Evolutionary conservation across 2,797 vertebrate species (phyloP).

Genomic region (Falco concolor): DNA sequence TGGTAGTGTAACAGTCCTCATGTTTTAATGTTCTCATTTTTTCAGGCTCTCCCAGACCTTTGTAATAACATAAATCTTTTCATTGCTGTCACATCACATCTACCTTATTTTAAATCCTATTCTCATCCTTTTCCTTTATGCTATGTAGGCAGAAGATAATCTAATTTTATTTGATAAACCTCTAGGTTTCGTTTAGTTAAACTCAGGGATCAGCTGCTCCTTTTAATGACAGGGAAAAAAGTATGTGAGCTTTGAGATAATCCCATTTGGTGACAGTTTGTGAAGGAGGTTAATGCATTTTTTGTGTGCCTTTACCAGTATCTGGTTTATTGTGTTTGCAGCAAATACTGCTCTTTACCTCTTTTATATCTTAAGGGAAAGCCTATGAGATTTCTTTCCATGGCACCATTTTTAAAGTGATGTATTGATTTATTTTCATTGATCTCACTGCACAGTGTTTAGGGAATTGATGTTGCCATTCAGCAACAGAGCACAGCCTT

Average conservation of each 20-base stretch:
- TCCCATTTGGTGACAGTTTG: background rate
- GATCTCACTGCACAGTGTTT: background rate
- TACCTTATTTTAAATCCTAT: conserved; percentile 11
- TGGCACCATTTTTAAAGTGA: background rate
- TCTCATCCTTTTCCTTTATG: background rate
- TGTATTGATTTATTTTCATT: conserved; percentile 18
- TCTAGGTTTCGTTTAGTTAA: conserved; percentile 4
- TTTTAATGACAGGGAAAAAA: background rate
- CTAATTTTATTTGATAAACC: conserved; percentile 33
- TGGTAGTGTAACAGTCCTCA: background rate
- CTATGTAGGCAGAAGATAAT: conserved; percentile 2
- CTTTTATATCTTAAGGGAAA: background rate
- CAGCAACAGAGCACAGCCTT: background rate
- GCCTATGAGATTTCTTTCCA: background rate
- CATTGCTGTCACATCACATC: background rate
- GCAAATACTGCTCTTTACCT: background rate
- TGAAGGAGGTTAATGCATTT: background rate
- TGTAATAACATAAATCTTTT: background rate
- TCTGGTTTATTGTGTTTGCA: background rate
- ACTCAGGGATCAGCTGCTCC: background rate
- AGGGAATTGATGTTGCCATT: conserved; percentile 16
- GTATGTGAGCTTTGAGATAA: conserved; percentile 25
- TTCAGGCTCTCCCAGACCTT: background rate
- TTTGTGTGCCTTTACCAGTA: background rate
- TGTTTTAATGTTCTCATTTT: background rate